Conservation (phyloP, 2,797 vertebrate genomes). For the Chiroxiphia lanceolata region DNA sequence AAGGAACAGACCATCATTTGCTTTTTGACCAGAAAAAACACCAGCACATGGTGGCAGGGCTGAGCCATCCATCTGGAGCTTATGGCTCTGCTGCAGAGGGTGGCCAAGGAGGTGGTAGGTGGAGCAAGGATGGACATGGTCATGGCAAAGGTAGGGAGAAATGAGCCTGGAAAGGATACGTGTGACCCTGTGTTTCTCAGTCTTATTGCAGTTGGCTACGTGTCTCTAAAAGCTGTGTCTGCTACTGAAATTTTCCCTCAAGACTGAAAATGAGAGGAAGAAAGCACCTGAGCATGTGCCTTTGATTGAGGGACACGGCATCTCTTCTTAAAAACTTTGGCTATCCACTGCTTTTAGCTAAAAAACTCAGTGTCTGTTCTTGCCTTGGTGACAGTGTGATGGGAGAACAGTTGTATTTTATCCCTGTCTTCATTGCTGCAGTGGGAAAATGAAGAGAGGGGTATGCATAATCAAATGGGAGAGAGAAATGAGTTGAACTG, state of each 20-base stretch:
- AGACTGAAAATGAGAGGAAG: not conserved
- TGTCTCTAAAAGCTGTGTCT: not conserved
- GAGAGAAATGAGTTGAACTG: not conserved
- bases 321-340: not conserved
- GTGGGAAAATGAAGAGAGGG: not conserved
- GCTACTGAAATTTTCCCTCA: not conserved
- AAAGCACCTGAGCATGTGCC: not conserved
- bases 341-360: not conserved
- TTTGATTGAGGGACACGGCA: not conserved
- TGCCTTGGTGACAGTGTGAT: not conserved
- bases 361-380: not conserved
- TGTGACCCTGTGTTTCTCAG: accelerated
- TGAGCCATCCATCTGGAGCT: not conserved
- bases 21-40: not conserved
- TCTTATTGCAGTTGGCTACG: not conserved
- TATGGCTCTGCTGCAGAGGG: not conserved
- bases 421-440: not conserved
- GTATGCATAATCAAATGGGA: not conserved
- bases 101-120: not conserved
- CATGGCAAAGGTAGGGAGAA: not conserved
- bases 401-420: not conserved
- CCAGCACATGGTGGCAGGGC: not conserved
- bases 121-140: not conserved
- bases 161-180: not conserved
- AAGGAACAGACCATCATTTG: not conserved